Base-by-base conservation (phyloP, 1,140 invertebrate genomes). In the Drosophila pallidifrons region DNA sequence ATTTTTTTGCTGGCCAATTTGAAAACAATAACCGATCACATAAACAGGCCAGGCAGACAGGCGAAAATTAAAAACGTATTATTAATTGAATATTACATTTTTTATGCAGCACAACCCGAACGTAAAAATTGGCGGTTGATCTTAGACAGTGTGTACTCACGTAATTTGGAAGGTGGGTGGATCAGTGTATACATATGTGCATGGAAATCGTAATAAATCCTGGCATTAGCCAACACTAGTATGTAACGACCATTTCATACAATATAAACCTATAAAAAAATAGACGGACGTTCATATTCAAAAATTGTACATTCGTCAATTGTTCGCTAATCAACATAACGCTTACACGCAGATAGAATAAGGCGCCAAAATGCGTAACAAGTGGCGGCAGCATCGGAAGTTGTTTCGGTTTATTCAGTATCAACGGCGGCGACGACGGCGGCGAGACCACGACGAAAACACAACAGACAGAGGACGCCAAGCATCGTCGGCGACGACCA, bases 291-390 rank as follows among this genome's bases (percentile, higher is more conserved):
- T 32, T 7, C 30, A 20, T 20, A 20, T 32, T 2, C 8, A 30
- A 30, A 15, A 49, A n/a, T 11, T 35, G 35, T 38, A 10, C 11
- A 54, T 63, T 46, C 4, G 35, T 25, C 15, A 54, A 70, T 46
- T 7, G 35, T 25, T 55, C 41, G 47, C 46, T 43, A 60, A 60
- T 69, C 32, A 69, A 45, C 57, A 35, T 52, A 46, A 51, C 7
- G 10, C 16, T 32, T 46, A 65, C 11, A 45, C 65, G 41, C 43
- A 35, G 59, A 54, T 71, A 25, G 67, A 64, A 61, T 47, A 66
- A 72, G 83, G 80, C 83, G 81, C 83, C 85, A 88, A 80, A 88
- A 77, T 80, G 83, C 75, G 83, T 88, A 89, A 88, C 83, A 88
- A 88, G 83, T 88, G 85, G 85, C 81, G 83, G 66, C 75, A 67